These are phyloP conservation scores for Anoplolepis gracilipes DNA, from an alignment of 1,140 invertebrate genomes.

Conservation along the genomic window DNA sequence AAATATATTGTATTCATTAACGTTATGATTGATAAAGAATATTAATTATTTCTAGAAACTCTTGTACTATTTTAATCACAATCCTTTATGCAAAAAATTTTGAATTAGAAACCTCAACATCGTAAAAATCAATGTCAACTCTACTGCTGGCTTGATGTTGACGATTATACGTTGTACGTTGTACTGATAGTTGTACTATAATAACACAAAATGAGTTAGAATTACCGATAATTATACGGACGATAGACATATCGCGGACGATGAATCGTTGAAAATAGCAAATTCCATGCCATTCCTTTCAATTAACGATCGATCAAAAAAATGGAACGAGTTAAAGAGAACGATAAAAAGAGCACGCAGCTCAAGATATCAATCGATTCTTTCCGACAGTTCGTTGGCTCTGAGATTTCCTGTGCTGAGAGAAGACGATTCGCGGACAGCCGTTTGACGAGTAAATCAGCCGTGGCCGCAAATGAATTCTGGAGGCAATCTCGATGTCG, in stretches of 20 bases:
- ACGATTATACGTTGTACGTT: slow-evolving; percentile 5
- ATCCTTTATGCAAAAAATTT: background rate
- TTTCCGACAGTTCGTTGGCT: slow-evolving; percentile 37
- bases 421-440: slow-evolving; percentile 22
- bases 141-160: background rate
- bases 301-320: slow-evolving; percentile 51
- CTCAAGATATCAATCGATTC: slow-evolving; percentile 38
- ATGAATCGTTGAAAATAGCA: slow-evolving; percentile 46
- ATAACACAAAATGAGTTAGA: slow-evolving; percentile 34
- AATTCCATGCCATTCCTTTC: slow-evolving; percentile 46
- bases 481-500: background rate
- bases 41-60: background rate
- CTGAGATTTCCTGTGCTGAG: slow-evolving; percentile 25
- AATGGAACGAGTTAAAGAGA: background rate
- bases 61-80: background rate
- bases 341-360: slow-evolving; percentile 4
- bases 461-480: slow-evolving; percentile 36
- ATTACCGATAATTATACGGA: slow-evolving; percentile 51
- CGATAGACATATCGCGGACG: slow-evolving; percentile 49
- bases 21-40: background rate
- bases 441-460: slow-evolving; percentile 39
- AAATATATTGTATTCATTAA: background rate
- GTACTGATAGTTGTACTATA: slow-evolving; percentile 11
- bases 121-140: slow-evolving; percentile 25
- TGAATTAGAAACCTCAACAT: background rate